phyloP scores from a whole-genome alignment of 2,797 vertebrate genomes.

The Sebastes trivittatus region DNA sequence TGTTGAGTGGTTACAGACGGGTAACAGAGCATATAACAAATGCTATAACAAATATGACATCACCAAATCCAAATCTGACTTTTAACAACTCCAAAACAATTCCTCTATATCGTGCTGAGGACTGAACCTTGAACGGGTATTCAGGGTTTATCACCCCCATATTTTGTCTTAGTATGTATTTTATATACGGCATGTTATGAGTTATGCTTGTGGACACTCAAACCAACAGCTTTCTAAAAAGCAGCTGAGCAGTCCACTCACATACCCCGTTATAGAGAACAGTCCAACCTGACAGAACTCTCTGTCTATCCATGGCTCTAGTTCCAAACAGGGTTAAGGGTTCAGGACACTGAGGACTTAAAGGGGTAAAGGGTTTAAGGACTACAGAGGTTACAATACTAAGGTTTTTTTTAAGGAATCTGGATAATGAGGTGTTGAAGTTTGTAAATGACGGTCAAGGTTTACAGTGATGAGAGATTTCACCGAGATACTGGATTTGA shows the following conservation, averaged over 20 bases:
- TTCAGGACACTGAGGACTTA: constrained; percentile 47
- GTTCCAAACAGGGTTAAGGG: constrained; percentile 19
- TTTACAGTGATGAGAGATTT: constrained; percentile 61
- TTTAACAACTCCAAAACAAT: background rate
- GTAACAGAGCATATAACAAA: too few relatives aligned
- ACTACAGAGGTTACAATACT: constrained; percentile 55
- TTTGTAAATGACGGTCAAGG: constrained; percentile 48
- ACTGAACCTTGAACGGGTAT: background rate
- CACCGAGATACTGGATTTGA: constrained; percentile 54
- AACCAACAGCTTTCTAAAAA: background rate
- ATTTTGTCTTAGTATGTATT: background rate
- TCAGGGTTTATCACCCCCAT: background rate
- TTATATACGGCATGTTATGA: background rate
- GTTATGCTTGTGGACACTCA: background rate
- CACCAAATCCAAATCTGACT: background rate
- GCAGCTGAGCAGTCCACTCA: background rate
- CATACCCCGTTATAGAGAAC: background rate
- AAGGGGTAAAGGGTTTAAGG: constrained; percentile 24
- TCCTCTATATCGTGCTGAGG: background rate
- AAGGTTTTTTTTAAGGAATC: constrained; percentile 39
- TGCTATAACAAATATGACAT: background rate
- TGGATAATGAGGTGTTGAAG: constrained; percentile 48
- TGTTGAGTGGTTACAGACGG: too few relatives aligned
- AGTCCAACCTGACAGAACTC: constrained; percentile 6
- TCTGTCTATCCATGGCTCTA: constrained; percentile 60